Conservation (phyloP, 2,888 invertebrate species). For the Sympetrum striolatum region DNA sequence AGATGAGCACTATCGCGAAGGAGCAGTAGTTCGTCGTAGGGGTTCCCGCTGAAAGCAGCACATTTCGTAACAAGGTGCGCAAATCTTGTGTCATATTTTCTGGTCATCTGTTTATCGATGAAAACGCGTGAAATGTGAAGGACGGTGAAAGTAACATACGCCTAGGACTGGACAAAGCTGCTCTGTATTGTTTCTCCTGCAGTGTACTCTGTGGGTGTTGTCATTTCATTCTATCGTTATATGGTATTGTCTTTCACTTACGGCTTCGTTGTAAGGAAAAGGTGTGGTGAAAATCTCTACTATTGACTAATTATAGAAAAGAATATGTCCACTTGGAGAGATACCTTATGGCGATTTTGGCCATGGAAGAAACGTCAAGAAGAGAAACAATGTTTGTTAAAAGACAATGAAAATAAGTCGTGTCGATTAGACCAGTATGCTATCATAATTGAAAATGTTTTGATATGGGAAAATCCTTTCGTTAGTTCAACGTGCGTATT, state of each 20-base stretch:
- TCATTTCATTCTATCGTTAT: neutral
- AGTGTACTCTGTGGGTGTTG: neutral
- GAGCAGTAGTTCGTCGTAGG: neutral
- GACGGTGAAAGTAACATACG: slow-evolving; percentile 25
- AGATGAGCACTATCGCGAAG: neutral
- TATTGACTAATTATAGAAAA: neutral
- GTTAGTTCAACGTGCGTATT: slow-evolving; percentile 56
- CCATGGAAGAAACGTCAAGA: slow-evolving; percentile 23
- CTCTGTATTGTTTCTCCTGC: neutral
- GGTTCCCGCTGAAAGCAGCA: neutral
- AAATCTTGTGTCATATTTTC: slow-evolving; percentile 35
- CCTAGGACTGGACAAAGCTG: neutral
- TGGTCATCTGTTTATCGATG: slow-evolving; percentile 42
- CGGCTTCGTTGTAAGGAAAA: neutral
- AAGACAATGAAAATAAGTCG: slow-evolving; percentile 45
- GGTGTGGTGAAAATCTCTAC: slow-evolving; percentile 11
- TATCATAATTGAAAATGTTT: slow-evolving; percentile 51
- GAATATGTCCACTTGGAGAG: slow-evolving; percentile 31
- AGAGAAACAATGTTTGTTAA: slow-evolving; percentile 23
- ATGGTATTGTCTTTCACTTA: neutral
- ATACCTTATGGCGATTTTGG: slow-evolving; percentile 36
- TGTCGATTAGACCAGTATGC: slow-evolving; percentile 51
- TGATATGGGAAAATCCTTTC: slow-evolving; percentile 58
- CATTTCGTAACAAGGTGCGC: slow-evolving; percentile 20
- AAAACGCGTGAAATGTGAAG: slow-evolving; percentile 44